Evolutionary conservation across 2,888 invertebrate genomes (phyloP).

Genomic region (Rhaphigaster nebulosa): DNA sequence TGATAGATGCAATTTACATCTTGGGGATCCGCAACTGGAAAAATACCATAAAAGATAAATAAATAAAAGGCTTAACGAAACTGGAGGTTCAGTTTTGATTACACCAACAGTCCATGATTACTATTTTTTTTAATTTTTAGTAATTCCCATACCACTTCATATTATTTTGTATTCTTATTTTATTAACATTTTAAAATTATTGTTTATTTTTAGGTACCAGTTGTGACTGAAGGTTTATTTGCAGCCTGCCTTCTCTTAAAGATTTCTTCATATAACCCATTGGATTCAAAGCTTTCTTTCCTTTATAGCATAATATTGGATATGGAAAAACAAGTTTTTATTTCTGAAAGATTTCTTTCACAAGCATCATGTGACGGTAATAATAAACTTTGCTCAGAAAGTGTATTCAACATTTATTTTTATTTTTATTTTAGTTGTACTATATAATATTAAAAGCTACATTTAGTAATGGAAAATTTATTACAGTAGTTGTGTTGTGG

Average conservation of each 20-base stretch:
- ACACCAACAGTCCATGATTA: too few relatives aligned
- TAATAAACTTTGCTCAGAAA: not conserved
- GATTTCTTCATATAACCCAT: slow-evolving; percentile 72
- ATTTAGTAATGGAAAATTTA: not conserved
- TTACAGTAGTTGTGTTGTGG: not conserved
- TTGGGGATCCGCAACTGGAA: too few relatives aligned
- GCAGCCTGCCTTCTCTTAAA: slow-evolving; percentile 79
- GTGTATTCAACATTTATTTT: not conserved
- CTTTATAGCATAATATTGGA: slow-evolving; percentile 82
- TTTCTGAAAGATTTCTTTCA: slow-evolving; percentile 84
- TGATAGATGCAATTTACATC: too few relatives aligned
- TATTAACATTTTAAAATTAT: slow-evolving; percentile 21
- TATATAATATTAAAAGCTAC: not conserved
- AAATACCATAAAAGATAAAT: too few relatives aligned
- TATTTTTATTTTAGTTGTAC: not conserved
- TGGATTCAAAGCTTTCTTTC: slow-evolving; percentile 71
- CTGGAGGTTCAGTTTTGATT: too few relatives aligned
- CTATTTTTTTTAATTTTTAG: not conserved
- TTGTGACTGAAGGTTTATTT: slow-evolving; percentile 81
- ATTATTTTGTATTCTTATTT: not conserved
- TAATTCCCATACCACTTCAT: not conserved
- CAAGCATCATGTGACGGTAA: slow-evolving; percentile 79
- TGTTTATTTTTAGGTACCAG: slow-evolving; percentile 71
- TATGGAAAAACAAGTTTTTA: slow-evolving; percentile 83
- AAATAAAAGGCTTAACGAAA: too few relatives aligned